Evolutionary conservation across 2,113 vertebrate species (phyloP).

Genomic region (Grallaria varia): DNA sequence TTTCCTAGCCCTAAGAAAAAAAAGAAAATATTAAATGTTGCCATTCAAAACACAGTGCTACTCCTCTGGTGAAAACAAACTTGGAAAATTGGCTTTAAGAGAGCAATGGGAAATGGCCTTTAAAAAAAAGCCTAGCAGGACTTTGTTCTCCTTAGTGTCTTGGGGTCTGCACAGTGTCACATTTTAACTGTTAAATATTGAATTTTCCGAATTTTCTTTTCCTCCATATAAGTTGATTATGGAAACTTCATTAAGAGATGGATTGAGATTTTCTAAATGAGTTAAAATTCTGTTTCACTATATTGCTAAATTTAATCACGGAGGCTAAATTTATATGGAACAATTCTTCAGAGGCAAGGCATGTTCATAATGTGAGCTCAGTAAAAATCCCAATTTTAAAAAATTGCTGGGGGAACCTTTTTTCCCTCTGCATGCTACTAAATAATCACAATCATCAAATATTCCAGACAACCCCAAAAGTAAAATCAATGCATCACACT

Average conservation of each 20-base stretch:
- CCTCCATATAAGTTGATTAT: not conserved
- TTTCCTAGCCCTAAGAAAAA: not conserved
- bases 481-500: not conserved
- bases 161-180: not conserved
- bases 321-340: conserved; percentile 23
- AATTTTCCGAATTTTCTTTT: not conserved
- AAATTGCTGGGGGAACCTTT: not conserved
- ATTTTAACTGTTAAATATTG: conserved; percentile 1
- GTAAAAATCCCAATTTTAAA: not conserved
- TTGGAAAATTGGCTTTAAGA: not conserved
- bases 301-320: conserved; percentile 33
- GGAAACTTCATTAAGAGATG: conserved; percentile 30
- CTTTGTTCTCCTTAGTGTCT: not conserved
- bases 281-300: conserved; percentile 27
- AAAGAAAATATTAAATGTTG: not conserved
- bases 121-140: not conserved
- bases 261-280: conserved; percentile 27
- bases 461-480: not conserved
- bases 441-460: not conserved
- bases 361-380: conserved; percentile 2
- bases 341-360: conserved; percentile 11
- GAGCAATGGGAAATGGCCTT: not conserved
- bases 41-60: not conserved
- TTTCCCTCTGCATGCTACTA: not conserved
- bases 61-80: not conserved